Conservation (phyloP, 2,888 invertebrate genomes). For the Ganaspis brasiliensis region DNA sequence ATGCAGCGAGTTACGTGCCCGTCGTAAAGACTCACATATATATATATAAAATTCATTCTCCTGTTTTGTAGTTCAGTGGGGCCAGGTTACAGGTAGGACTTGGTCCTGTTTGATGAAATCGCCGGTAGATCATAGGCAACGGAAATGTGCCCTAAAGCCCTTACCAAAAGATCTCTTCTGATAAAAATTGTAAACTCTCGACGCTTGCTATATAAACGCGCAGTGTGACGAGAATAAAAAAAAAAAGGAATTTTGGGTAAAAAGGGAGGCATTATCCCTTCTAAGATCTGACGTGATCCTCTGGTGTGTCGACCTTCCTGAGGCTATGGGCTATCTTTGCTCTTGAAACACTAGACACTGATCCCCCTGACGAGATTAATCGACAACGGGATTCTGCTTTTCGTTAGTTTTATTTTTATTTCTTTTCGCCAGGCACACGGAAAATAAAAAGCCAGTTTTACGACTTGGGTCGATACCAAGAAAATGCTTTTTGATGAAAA, state of each 20-base stretch:
- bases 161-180: conserved; percentile 6
- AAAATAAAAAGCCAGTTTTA: conserved; percentile 35
- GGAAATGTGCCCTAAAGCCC: conserved; percentile 34
- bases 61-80: conserved; percentile 29
- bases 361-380: conserved; percentile 41
- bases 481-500: conserved; percentile 1
- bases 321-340: conserved; percentile 28
- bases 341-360: conserved; percentile 44
- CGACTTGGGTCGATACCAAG: conserved; percentile 9
- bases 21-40: neutral
- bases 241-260: conserved; percentile 28
- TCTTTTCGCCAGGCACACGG: conserved; percentile 32
- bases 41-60: conserved; percentile 27
- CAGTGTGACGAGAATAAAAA: conserved; percentile 33
- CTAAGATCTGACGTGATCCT: conserved; percentile 25
- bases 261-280: conserved; percentile 20
- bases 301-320: conserved; percentile 20
- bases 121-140: conserved; percentile 21
- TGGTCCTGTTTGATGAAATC: conserved; percentile 27
- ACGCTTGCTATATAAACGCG: conserved; percentile 16
- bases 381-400: conserved; percentile 23
- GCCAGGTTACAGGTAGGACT: conserved; percentile 30
- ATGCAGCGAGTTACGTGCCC: conserved; percentile 3
- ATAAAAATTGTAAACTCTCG: conserved; percentile 39
- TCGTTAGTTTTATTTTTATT: conserved; percentile 30